Conservation (phyloP, 2,888 invertebrate genomes). For the Drosophila greeni region DNA sequence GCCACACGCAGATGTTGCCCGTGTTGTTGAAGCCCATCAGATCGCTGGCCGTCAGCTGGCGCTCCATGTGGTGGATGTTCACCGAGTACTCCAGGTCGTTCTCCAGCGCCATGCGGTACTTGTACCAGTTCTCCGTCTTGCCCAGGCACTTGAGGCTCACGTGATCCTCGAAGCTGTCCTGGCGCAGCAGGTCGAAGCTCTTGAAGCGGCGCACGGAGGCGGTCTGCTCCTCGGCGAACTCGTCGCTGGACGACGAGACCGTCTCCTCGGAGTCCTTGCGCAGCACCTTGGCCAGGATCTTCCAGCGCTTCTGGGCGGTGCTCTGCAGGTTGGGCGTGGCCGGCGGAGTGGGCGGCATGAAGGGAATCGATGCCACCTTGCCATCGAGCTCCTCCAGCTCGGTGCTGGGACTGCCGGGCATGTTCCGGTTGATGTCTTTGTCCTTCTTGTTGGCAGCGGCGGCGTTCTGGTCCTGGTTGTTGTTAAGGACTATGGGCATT, state of each 20-base stretch:
- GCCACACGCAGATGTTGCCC: constrained; percentile 89
- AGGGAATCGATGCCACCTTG: constrained; percentile 21
- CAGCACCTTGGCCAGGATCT: constrained; percentile 84
- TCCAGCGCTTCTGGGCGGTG: constrained; percentile 85
- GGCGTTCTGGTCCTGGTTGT: constrained; percentile 13
- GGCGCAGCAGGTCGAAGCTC: constrained; percentile 81
- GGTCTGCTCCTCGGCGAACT: constrained; percentile 76
- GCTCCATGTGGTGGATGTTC: constrained; percentile 82
- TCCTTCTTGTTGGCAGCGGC: constrained; percentile 7
- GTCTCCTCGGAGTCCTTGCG: constrained; percentile 78
- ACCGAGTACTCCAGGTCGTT: constrained; percentile 79
- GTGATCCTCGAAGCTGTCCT: constrained; percentile 79
- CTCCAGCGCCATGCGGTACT: constrained; percentile 81
- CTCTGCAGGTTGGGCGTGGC: constrained; percentile 75
- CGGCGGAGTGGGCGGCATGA: constrained; percentile 75
- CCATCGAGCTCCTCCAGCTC: constrained; percentile 56
- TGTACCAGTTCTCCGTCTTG: constrained; percentile 82
- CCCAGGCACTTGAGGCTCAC: constrained; percentile 78
- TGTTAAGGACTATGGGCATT: constrained; percentile 20
- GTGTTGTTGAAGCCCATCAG: constrained; percentile 90
- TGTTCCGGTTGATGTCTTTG: constrained; percentile 35
- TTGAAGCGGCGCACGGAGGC: constrained; percentile 82
- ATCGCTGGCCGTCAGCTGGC: constrained; percentile 84
- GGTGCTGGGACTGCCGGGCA: constrained; percentile 7
- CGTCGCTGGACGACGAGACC: constrained; percentile 76